phyloP scores from a whole-genome alignment of 2,113 vertebrate species.

The Ceuthmochares aereus region DNA sequence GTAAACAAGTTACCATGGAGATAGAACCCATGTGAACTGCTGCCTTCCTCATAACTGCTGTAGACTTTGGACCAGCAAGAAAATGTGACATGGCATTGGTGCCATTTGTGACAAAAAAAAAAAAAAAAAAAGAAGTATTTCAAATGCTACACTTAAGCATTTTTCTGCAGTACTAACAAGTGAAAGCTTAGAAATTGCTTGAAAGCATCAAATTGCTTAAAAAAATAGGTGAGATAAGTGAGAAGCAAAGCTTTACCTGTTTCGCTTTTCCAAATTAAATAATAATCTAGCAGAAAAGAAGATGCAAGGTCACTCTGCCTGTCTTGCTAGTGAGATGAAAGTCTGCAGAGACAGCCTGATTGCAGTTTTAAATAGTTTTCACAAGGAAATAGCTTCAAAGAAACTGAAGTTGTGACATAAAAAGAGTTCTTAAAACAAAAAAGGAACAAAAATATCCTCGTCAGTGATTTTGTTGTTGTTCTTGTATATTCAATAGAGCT shows the following conservation, averaged over 20 bases:
- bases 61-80: conserved; percentile 66
- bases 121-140: not conserved
- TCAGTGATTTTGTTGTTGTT: not conserved
- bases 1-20: conserved; percentile 85
- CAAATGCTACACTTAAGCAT: conserved; percentile 27
- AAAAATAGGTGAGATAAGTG: not conserved
- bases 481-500: not conserved
- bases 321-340: not conserved
- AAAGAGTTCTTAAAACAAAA: conserved; percentile 13
- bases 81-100: conserved; percentile 15
- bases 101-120: conserved; percentile 31
- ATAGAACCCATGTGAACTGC: conserved; percentile 76
- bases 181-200: conserved; percentile 47
- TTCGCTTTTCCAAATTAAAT: conserved; percentile 32
- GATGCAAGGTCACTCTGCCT: not conserved
- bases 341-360: conserved; percentile 12
- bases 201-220: conserved; percentile 34
- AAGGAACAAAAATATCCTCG: conserved; percentile 19
- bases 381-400: conserved; percentile 24
- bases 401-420: not conserved
- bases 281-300: not conserved
- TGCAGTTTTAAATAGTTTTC: conserved; percentile 40
- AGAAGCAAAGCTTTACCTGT: conserved; percentile 4
- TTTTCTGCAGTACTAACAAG: not conserved
- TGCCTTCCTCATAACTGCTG: conserved; percentile 63